phyloP scores from a whole-genome alignment of 2,113 vertebrate species.

The Rhinogobius similis region DNA sequence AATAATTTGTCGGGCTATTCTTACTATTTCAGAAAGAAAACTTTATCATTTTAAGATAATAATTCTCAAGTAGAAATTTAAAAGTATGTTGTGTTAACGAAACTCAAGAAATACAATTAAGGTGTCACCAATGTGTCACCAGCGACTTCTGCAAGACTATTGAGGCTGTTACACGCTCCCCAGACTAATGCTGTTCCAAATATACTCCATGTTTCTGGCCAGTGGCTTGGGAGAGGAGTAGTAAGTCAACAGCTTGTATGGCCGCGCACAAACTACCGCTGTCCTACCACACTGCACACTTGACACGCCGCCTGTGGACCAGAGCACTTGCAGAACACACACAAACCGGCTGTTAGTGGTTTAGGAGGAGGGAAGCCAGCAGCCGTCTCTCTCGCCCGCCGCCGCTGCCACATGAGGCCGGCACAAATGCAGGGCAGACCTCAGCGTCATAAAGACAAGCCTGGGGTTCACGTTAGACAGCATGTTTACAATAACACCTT shows the following conservation, averaged over 20 bases:
- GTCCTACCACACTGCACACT: slow-evolving; percentile 66
- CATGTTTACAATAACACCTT: neutral
- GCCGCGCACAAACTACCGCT: slow-evolving; percentile 36
- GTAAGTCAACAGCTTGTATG: slow-evolving; percentile 54
- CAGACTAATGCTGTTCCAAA: slow-evolving; percentile 49
- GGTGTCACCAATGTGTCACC: no score
- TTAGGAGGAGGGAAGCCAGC: slow-evolving; percentile 48
- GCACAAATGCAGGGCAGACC: slow-evolving; percentile 45
- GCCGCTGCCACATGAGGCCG: slow-evolving; percentile 58
- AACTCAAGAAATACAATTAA: neutral
- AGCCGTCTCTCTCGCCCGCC: slow-evolving; percentile 55
- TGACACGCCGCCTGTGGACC: slow-evolving; percentile 64
- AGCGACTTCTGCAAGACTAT: neutral
- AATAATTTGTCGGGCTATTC: no score
- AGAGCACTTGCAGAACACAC: slow-evolving; percentile 64
- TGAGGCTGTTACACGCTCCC: neutral
- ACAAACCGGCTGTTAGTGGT: slow-evolving; percentile 72
- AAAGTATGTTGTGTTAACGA: no score
- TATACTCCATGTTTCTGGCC: slow-evolving; percentile 51
- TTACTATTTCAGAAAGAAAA: no score
- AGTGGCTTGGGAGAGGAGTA: slow-evolving; percentile 41
- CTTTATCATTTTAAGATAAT: no score
- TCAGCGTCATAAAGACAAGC: slow-evolving; percentile 45
- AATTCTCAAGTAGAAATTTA: no score
- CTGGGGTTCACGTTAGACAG: slow-evolving; percentile 1